phyloP scores from a whole-genome alignment of 2,888 invertebrate species.

The Plagodis dolabraria region DNA sequence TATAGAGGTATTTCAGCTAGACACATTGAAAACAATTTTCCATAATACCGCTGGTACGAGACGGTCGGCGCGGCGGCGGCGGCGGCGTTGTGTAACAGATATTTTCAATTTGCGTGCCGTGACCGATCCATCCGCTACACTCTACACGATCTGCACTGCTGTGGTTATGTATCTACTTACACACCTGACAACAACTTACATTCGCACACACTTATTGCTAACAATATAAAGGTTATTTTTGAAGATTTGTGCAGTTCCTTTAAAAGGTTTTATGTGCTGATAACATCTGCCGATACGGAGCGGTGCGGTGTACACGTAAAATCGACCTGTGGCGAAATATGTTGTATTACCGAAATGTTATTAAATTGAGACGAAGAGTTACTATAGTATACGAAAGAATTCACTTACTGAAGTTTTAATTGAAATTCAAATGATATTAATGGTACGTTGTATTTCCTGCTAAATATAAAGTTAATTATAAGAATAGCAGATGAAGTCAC shows the following conservation, averaged over 20 bases:
- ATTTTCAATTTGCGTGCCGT: slow-evolving; percentile 56
- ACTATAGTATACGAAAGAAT: background rate
- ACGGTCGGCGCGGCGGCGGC: background rate
- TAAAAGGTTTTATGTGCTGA: slow-evolving; percentile 26
- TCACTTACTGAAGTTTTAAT: too few species aligned
- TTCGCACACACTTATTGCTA: slow-evolving; percentile 1
- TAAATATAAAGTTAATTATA: too few species aligned
- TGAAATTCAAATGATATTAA: too few species aligned
- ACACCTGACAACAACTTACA: background rate
- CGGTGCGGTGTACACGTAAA: slow-evolving; percentile 34
- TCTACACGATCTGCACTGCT: slow-evolving; percentile 48
- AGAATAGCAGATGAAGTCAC: too few species aligned
- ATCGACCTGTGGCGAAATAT: slow-evolving; percentile 38
- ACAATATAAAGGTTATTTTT: slow-evolving; percentile 9
- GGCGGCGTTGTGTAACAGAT: slow-evolving; percentile 34
- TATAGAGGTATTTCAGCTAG: background rate
- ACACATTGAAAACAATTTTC: slow-evolving; percentile 25
- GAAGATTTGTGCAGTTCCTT: background rate
- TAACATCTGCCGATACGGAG: slow-evolving; percentile 36
- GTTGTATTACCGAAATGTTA: slow-evolving; percentile 20
- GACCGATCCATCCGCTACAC: slow-evolving; percentile 54
- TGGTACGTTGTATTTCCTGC: too few species aligned
- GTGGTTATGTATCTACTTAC: slow-evolving; percentile 26
- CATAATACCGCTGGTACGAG: slow-evolving; percentile 6
- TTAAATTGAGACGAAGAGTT: slow-evolving; percentile 15